Evolutionary conservation across 2,888 invertebrate species (phyloP).

Genomic region (Sceliomorpha sp.): DNA sequence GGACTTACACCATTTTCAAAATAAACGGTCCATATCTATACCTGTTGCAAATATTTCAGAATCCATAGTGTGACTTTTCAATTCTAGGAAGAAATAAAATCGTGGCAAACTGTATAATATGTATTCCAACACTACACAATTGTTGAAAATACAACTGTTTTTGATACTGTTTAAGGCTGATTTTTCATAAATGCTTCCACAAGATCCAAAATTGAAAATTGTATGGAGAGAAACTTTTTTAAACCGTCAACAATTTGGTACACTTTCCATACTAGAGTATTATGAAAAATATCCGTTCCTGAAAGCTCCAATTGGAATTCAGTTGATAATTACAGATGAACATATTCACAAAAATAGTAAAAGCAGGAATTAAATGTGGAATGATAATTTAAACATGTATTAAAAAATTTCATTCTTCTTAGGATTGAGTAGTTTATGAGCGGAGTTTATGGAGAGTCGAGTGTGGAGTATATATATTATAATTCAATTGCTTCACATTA

Average conservation of each 20-base stretch:
- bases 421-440: too few species aligned
- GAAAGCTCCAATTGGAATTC: conserved; percentile 10
- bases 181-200: neutral
- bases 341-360: too few species aligned
- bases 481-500: too few species aligned
- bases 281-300: conserved; percentile 14
- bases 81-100: neutral
- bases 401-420: too few species aligned
- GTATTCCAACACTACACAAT: conserved; percentile 10
- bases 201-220: conserved; percentile 9
- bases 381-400: too few species aligned
- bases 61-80: too few species aligned
- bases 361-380: too few species aligned
- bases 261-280: conserved; percentile 1
- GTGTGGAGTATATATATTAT: too few species aligned
- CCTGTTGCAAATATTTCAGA: too few species aligned
- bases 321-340: conserved; percentile 13
- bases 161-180: neutral
- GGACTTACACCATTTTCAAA: too few species aligned
- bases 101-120: conserved; percentile 18
- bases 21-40: too few species aligned
- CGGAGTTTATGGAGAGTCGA: too few species aligned
- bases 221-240: conserved; percentile 6
- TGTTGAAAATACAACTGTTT: neutral
- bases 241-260: conserved; percentile 1